Conservation (phyloP, 1,140 invertebrate species). For the Dolichoris vasculosae region DNA sequence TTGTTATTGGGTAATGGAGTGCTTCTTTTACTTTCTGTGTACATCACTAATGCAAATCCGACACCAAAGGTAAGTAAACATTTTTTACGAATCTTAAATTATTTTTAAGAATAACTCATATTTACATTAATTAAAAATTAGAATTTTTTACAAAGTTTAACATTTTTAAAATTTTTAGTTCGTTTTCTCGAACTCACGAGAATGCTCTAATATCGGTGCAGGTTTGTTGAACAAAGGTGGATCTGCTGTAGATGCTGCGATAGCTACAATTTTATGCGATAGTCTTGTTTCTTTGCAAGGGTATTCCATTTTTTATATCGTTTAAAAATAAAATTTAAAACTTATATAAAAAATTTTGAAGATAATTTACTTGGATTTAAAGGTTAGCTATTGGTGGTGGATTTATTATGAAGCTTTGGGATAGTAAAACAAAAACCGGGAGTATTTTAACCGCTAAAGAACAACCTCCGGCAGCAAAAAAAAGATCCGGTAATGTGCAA, state of each 20-base stretch:
- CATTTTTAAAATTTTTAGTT: neutral
- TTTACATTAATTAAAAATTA: neutral
- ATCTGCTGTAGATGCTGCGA: conserved; percentile 86
- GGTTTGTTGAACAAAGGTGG: conserved; percentile 80
- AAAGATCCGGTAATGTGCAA: neutral
- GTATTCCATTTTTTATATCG: conserved; percentile 48
- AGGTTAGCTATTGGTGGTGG: conserved; percentile 89
- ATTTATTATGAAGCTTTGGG: conserved; percentile 84
- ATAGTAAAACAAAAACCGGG: conserved; percentile 69
- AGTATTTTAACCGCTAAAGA: conserved; percentile 80
- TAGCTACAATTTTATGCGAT: conserved; percentile 85
- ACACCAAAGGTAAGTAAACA: neutral
- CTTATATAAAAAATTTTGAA: neutral
- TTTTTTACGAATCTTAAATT: neutral
- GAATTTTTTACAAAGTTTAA: neutral
- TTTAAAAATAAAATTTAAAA: neutral
- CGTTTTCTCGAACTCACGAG: conserved; percentile 54
- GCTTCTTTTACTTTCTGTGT: neutral
- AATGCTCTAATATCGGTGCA: conserved; percentile 62
- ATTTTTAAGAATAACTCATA: neutral
- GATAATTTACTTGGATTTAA: neutral
- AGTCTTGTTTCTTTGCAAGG: conserved; percentile 85
- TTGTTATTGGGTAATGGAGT: neutral
- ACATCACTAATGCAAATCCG: neutral
- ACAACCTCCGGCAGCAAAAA: conserved; percentile 76